Conservation (phyloP, 2,113 vertebrate genomes). For the Rhinogobius similis region DNA sequence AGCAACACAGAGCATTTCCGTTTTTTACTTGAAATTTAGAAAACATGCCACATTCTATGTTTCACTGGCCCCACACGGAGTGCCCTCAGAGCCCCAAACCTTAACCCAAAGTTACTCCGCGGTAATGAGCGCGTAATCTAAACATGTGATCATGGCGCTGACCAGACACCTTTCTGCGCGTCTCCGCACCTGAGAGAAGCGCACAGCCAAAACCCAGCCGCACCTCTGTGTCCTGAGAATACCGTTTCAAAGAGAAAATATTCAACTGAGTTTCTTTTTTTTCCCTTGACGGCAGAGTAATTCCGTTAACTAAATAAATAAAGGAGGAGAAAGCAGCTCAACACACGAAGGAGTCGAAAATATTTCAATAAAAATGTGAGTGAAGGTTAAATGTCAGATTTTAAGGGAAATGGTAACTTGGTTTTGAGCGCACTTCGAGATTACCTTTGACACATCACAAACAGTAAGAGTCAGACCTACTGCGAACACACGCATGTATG, state of each 20-base stretch:
- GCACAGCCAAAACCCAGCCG: slow-evolving; percentile 51
- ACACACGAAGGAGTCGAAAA: slow-evolving; percentile 41
- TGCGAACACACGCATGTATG: neutral
- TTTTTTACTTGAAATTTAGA: slow-evolving; percentile 41
- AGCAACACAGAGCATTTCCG: slow-evolving; percentile 10
- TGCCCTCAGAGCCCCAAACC: slow-evolving; percentile 16
- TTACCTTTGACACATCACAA: neutral
- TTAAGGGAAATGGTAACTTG: neutral
- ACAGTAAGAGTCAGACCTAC: neutral
- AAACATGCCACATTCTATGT: slow-evolving; percentile 10
- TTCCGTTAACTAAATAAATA: slow-evolving; percentile 59
- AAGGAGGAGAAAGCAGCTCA: slow-evolving; percentile 40
- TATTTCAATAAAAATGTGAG: slow-evolving; percentile 46
- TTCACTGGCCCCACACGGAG: too few species aligned
- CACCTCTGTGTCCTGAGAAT: slow-evolving; percentile 48
- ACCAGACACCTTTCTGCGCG: slow-evolving; percentile 37
- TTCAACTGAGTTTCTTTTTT: slow-evolving; percentile 47
- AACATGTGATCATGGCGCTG: slow-evolving; percentile 47
- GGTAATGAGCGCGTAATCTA: slow-evolving; percentile 66
- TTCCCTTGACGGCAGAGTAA: slow-evolving; percentile 56
- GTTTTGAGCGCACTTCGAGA: neutral
- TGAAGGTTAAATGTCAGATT: neutral
- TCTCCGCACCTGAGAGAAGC: slow-evolving; percentile 63
- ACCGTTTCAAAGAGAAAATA: slow-evolving; percentile 60
- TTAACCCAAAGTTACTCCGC: slow-evolving; percentile 37